A percentile compares a stretch with the other conserved stretches of the same genome.
Evolutionary conservation across 2,113 vertebrate genomes (phyloP).

Genomic region (Chamaetylas fuelleborni): DNA sequence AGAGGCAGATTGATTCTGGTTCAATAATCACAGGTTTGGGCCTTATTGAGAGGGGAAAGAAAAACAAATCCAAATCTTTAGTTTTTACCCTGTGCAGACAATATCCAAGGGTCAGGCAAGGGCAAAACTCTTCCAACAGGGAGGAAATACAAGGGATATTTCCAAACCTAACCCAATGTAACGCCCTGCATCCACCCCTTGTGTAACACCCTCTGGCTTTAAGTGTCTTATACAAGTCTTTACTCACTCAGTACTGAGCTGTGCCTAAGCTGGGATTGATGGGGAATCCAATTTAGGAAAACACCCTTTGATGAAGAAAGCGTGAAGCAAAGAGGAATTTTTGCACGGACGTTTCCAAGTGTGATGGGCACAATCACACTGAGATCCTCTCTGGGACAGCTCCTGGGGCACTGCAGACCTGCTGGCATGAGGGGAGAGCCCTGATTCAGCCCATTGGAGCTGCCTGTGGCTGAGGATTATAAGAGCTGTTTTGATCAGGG

Average conservation of each 20-base stretch:
- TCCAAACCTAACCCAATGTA: neutral
- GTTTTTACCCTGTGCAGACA: rapidly evolving
- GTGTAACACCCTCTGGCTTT: slow-evolving; percentile 49
- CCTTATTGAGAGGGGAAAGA: neutral
- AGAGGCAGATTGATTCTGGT: neutral
- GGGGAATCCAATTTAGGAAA: slow-evolving; percentile 55
- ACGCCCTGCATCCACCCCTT: slow-evolving; percentile 1
- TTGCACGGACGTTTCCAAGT: neutral
- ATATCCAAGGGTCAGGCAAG: neutral
- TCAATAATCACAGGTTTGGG: neutral
- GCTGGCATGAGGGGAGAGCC: neutral
- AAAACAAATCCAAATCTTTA: neutral
- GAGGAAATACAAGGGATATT: neutral
- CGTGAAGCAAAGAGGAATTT: neutral
- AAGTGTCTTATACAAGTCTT: slow-evolving; percentile 47
- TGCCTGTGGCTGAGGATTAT: neutral
- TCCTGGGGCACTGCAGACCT: neutral
- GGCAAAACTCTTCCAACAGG: neutral
- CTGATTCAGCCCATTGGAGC: neutral
- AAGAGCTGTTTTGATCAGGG: neutral
- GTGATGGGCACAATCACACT: rapidly evolving
- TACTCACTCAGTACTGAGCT: slow-evolving; percentile 42
- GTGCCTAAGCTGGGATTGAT: slow-evolving; percentile 52
- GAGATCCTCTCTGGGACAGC: neutral
- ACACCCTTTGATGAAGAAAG: slow-evolving; percentile 31